Percentiles rank a stretch among this genome's conserved stretches.
Evolutionary conservation across 2,113 vertebrate genomes (phyloP).

Genomic region (Otus sunia): DNA sequence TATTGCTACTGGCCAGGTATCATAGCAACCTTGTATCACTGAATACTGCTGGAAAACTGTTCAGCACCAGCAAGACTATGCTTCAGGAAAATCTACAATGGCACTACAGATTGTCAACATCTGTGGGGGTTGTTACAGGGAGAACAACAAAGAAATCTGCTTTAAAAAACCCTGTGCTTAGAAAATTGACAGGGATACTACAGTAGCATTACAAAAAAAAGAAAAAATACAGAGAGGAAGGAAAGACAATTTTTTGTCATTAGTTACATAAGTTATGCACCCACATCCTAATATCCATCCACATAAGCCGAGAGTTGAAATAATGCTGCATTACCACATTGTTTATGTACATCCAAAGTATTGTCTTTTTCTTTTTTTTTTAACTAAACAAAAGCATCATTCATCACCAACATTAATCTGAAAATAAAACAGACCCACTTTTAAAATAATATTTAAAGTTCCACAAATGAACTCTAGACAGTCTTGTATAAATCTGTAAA

Average conservation of each 20-base stretch:
- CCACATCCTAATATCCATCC: neutral
- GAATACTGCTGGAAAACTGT: constrained; percentile 58
- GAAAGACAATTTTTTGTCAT: neutral
- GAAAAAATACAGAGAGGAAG: neutral
- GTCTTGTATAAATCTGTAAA: constrained; percentile 76
- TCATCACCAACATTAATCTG: constrained; percentile 7
- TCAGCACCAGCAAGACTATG: constrained; percentile 52
- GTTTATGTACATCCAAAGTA: neutral
- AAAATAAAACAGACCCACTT: constrained; percentile 41
- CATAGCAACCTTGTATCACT: constrained; percentile 68
- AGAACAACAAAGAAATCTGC: constrained; percentile 57
- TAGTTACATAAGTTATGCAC: neutral
- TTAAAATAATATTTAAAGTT: constrained; percentile 72
- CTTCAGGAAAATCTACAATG: constrained; percentile 48
- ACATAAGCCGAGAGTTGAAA: neutral
- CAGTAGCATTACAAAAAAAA: neutral
- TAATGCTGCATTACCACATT: neutral
- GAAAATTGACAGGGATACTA: neutral
- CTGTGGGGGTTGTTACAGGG: constrained; percentile 58
- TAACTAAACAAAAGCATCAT: neutral
- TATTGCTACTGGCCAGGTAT: constrained; percentile 63
- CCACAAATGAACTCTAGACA: constrained; percentile 70
- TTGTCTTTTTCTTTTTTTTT: neutral
- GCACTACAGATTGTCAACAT: constrained; percentile 55
- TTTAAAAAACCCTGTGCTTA: neutral